These are phyloP conservation scores for Podocnemis expansa DNA, from an alignment of 2,113 vertebrate genomes.

Conservation along the genomic window DNA sequence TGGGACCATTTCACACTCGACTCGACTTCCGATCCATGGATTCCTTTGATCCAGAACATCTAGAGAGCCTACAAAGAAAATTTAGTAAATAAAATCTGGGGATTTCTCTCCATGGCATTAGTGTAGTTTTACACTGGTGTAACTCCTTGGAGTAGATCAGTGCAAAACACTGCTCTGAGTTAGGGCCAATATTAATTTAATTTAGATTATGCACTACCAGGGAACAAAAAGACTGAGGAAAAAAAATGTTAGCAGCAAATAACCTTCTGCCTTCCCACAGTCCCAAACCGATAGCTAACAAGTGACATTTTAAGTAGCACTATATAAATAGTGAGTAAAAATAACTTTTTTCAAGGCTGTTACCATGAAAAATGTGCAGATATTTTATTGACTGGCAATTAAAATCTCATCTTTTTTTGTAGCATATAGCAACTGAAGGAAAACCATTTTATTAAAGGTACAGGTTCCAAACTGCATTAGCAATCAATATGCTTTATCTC, in stretches of 20 bases:
- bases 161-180: background rate
- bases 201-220: background rate
- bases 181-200: too few species aligned
- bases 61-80: background rate
- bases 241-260: background rate
- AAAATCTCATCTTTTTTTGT: slow-evolving; percentile 28
- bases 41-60: background rate
- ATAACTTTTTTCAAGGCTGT: slow-evolving; percentile 6
- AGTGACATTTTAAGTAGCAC: background rate
- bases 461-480: background rate
- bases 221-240: background rate
- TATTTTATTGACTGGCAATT: slow-evolving; percentile 52
- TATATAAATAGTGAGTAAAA: slow-evolving; percentile 1
- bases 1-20: background rate
- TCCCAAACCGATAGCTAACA: background rate
- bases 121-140: background rate
- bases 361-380: slow-evolving; percentile 2
- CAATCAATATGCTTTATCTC: slow-evolving; percentile 47
- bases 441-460: slow-evolving; percentile 5
- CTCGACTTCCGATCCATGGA: background rate
- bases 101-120: background rate
- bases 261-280: background rate
- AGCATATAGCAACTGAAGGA: slow-evolving; percentile 18
- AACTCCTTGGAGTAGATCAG: accelerated
- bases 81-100: background rate